Evolutionary conservation across 2,888 invertebrate species (phyloP).

Genomic region (Idaea biselata): DNA sequence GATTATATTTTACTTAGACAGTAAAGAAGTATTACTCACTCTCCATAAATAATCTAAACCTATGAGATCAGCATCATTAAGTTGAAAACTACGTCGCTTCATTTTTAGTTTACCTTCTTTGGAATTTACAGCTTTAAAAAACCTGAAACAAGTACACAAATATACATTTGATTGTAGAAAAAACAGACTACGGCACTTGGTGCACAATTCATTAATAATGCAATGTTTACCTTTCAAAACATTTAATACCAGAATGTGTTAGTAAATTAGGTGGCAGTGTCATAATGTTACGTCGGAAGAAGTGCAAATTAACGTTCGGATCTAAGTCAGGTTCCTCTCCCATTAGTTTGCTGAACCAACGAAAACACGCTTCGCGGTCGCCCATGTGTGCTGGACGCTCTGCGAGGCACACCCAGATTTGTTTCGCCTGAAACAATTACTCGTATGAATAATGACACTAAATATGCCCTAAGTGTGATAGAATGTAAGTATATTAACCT

Average conservation of each 20-base stretch:
- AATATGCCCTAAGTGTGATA: too few relatives aligned
- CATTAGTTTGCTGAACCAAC: constrained; percentile 98
- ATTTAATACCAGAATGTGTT: constrained; percentile 97
- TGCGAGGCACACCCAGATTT: constrained; percentile 97
- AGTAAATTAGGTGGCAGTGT: constrained; percentile 94
- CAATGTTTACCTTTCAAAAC: constrained; percentile 81
- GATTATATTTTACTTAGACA: background rate
- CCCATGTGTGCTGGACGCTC: constrained; percentile 95
- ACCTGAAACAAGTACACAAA: constrained; percentile 72
- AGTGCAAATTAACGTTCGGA: constrained; percentile 96
- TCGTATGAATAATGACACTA: too few relatives aligned
- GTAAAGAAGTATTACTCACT: constrained; percentile 69
- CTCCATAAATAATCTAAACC: constrained; percentile 98
- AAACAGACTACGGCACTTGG: background rate
- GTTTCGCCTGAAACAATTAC: constrained; percentile 84
- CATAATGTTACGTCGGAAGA: constrained; percentile 96
- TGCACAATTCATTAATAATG: background rate
- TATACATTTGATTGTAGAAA: background rate
- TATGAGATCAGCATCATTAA: constrained; percentile 96
- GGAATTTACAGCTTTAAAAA: constrained; percentile 96
- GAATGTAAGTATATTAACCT: too few relatives aligned
- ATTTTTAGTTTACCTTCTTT: constrained; percentile 95
- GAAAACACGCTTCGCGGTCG: constrained; percentile 97
- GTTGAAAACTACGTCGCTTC: constrained; percentile 90
- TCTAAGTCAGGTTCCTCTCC: constrained; percentile 98